Evolutionary conservation across 2,888 invertebrate species (phyloP), one percentile per base, ranked within the genome.

Genomic region (Desoria tigrina): DNA sequence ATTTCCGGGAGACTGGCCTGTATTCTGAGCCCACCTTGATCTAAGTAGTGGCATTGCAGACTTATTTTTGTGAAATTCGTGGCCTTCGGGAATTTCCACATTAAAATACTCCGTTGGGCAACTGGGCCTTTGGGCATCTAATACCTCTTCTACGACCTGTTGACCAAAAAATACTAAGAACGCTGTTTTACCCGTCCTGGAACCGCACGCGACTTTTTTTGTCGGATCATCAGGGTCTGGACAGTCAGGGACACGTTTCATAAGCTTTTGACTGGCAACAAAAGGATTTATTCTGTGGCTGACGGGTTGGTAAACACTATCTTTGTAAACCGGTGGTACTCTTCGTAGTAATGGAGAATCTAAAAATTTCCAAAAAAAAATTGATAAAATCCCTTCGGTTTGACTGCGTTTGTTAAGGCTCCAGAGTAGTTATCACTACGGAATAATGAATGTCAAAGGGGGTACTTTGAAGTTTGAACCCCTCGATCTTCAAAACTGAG

Each of bases 41-140:
- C 86, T 77, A 27, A 84, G 79, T 9, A 86, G 77, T 0, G 86
- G 86, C 81, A 85, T 81, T 73, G 37, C 54, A 16, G 26, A 74
- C 18, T 39, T 32, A 21, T 37, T 39, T 50, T 72, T 63, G 21
- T 78, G 76, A 66, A 80, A 82, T 16, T 69, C 73, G 75, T 85
- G 83, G 24, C 77, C 77, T 56, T 79, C 71, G 1, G 84, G 84
- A 54, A 86, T 82, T 1, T 78, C 72, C 54, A 86, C 83, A 74
- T 85, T 86, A 74, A 85, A 83, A 76, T 85, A 86, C 78, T 85
- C 85, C 0, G 84, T 83, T 9, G 85, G 85, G 79, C 85, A 86
- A 9, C 84, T 84, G n/a, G 84, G 81, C 73, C 83, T 78, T 77
- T 86, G 84, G 1, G 85, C 83, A 78, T 86, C 85, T 50, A 86